A percentile compares a stretch with the other conserved stretches of the same genome.
Conservation (phyloP, 1,140 invertebrate species). For the Rhopalosiphum maidis region DNA sequence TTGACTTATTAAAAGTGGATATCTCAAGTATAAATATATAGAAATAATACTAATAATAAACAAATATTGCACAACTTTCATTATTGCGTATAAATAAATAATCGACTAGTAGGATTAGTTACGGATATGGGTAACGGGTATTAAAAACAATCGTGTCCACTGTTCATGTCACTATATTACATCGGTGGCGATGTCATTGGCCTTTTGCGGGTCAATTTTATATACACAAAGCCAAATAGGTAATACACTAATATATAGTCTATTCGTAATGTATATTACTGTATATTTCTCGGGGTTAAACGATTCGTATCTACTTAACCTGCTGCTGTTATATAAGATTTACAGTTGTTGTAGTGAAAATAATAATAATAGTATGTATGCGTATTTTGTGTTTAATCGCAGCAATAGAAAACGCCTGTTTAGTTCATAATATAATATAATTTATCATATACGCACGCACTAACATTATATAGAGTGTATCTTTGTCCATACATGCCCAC, state of each 20-base stretch:
- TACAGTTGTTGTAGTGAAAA: neutral
- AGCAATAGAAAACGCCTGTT: neutral
- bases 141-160: constrained; percentile 7
- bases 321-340: neutral
- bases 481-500: neutral
- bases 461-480: neutral
- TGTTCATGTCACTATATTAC: neutral
- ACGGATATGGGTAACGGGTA: neutral
- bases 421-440: neutral
- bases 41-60: neutral
- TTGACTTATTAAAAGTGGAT: neutral
- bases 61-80: neutral
- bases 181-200: neutral
- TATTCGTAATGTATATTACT: neutral
- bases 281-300: neutral
- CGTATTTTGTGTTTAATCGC: neutral
- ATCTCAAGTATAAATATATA: neutral
- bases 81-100: neutral
- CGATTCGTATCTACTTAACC: constrained; percentile 7
- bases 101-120: neutral
- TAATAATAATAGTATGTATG: neutral
- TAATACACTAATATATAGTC: too few species aligned
- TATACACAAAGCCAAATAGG: neutral
- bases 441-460: neutral
- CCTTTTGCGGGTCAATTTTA: neutral